phyloP scores from a whole-genome alignment of 2,797 vertebrate genomes.

The Cyprinella venusta region DNA sequence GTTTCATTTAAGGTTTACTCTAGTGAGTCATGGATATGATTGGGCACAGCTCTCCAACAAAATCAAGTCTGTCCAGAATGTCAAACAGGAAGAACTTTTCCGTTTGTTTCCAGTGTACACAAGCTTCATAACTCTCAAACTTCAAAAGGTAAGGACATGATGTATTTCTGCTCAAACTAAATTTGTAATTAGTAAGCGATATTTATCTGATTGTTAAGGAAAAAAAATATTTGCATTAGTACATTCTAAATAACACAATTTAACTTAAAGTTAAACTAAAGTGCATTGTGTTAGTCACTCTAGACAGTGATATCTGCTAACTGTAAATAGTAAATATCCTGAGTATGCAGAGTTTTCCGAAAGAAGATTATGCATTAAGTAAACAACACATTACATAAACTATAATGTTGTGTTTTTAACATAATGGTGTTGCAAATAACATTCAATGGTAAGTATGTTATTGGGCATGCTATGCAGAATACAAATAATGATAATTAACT shows the following conservation, averaged over 20 bases:
- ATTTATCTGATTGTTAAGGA: no score
- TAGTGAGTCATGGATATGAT: neutral
- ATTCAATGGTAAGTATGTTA: neutral
- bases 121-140: neutral
- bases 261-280: constrained; percentile 6
- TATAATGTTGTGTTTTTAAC: neutral
- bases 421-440: neutral
- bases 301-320: neutral
- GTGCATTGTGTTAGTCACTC: neutral
- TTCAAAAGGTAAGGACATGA: constrained; percentile 37
- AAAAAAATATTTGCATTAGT: neutral
- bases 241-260: no score
- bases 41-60: neutral
- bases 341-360: neutral
- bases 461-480: constrained; percentile 4
- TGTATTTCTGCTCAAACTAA: neutral
- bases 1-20: neutral
- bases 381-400: neutral
- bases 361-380: neutral
- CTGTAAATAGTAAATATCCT: neutral
- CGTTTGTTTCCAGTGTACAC: neutral
- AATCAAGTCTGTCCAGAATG: constrained; percentile 35
- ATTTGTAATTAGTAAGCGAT: no score
- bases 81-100: neutral
- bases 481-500: neutral